phyloP scores from a whole-genome alignment of 1,140 invertebrate species.

The Aphidius ervi region DNA sequence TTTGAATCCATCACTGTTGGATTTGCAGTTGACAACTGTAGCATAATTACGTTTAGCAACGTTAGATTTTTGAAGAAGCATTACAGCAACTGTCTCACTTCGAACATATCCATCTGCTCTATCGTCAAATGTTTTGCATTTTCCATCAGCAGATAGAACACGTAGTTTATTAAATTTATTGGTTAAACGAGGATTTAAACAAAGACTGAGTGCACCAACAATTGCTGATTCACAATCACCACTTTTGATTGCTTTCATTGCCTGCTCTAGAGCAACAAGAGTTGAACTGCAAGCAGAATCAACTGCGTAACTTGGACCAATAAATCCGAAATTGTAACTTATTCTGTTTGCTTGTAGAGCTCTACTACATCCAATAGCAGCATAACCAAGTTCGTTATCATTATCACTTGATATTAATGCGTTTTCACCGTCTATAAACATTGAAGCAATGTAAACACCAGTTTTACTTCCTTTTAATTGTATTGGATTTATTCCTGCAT shows the following conservation, averaged over 20 bases:
- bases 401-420: slow-evolving; percentile 37
- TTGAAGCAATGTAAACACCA: slow-evolving; percentile 77
- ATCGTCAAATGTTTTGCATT: slow-evolving; percentile 86
- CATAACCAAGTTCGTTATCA: slow-evolving; percentile 43
- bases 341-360: slow-evolving; percentile 90
- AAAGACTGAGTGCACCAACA: slow-evolving; percentile 75
- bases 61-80: slow-evolving; percentile 78
- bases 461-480: slow-evolving; percentile 66
- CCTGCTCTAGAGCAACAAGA: slow-evolving; percentile 78
- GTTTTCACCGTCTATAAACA: slow-evolving; percentile 72
- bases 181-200: slow-evolving; percentile 78
- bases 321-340: slow-evolving; percentile 68
- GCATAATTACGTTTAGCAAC: slow-evolving; percentile 75
- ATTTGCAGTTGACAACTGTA: slow-evolving; percentile 64
- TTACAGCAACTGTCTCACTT: slow-evolving; percentile 69
- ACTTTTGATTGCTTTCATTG: slow-evolving; percentile 68
- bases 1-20: slow-evolving; percentile 79
- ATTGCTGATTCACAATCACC: slow-evolving; percentile 83
- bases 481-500: slow-evolving; percentile 65
- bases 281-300: slow-evolving; percentile 91
- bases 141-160: slow-evolving; percentile 80
- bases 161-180: slow-evolving; percentile 74
- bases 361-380: slow-evolving; percentile 65
- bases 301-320: slow-evolving; percentile 75
- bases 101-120: slow-evolving; percentile 71